Evolutionary conservation across 2,888 invertebrate genomes (phyloP).

Genomic region (Lycaena phlaeas): DNA sequence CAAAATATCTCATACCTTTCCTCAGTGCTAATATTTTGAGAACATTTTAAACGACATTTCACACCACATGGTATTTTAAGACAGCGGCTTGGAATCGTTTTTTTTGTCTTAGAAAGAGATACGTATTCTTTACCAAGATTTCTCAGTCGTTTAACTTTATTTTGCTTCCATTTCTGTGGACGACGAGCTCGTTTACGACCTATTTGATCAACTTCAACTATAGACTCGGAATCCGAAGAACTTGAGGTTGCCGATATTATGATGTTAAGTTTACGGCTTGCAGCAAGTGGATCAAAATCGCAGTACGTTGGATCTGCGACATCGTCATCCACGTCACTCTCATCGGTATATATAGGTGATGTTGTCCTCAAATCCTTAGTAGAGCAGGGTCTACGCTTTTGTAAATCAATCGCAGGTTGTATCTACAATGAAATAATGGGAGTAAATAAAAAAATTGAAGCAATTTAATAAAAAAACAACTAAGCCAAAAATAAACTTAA

Average conservation of each 20-base stretch:
- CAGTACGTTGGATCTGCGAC: not conserved
- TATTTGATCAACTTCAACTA: not conserved
- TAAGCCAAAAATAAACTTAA: too few relatives aligned
- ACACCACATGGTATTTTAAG: not conserved
- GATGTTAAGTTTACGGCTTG: not conserved
- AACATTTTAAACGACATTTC: slow-evolving; percentile 3
- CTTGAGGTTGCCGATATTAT: not conserved
- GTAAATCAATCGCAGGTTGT: too few relatives aligned
- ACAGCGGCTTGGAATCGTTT: not conserved
- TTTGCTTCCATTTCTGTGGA: slow-evolving; percentile 2
- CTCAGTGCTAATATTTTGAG: not conserved
- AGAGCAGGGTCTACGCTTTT: too few relatives aligned
- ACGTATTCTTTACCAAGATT: not conserved
- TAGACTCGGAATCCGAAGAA: not conserved
- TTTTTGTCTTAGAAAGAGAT: not conserved
- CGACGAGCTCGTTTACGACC: not conserved
- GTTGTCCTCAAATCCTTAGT: not conserved
- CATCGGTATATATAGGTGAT: slow-evolving; percentile 4
- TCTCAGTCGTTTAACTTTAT: not conserved
- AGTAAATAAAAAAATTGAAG: too few relatives aligned
- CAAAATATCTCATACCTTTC: not conserved
- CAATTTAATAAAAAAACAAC: too few relatives aligned
- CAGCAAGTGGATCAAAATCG: not conserved
- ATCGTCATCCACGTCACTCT: not conserved
- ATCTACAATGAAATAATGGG: too few relatives aligned